A percentile compares a stretch with the other conserved stretches of the same genome.
Evolutionary conservation across 2,113 vertebrate genomes (phyloP).

Genomic region (Poeciliopsis prolifica): DNA sequence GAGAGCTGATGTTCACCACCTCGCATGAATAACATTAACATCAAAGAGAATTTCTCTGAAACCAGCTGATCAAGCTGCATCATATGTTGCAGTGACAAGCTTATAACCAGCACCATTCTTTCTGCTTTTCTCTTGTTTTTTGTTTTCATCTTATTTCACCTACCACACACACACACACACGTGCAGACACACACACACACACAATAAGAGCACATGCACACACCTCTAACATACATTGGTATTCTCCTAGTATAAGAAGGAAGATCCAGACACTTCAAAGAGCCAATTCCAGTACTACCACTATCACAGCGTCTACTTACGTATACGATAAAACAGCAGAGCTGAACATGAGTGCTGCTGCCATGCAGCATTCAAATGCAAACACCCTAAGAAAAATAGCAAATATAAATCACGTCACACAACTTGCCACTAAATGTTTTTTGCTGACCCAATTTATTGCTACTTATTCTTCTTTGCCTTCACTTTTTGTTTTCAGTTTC

Average conservation of each 20-base stretch:
- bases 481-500: slow-evolving; percentile 42
- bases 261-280: slow-evolving; percentile 69
- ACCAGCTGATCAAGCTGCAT: slow-evolving; percentile 75
- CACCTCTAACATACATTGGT: slow-evolving; percentile 58
- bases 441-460: slow-evolving; percentile 63
- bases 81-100: slow-evolving; percentile 64
- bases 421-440: slow-evolving; percentile 55
- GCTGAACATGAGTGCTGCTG: slow-evolving; percentile 32
- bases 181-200: not conserved
- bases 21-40: slow-evolving; percentile 75
- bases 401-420: slow-evolving; percentile 29
- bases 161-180: not conserved
- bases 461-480: slow-evolving; percentile 43
- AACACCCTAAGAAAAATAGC: slow-evolving; percentile 28
- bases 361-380: slow-evolving; percentile 35
- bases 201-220: not conserved
- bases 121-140: slow-evolving; percentile 5
- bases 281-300: slow-evolving; percentile 52
- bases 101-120: slow-evolving; percentile 40
- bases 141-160: slow-evolving; percentile 12
- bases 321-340: slow-evolving; percentile 41
- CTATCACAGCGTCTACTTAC: slow-evolving; percentile 49
- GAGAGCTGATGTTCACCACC: slow-evolving; percentile 56
- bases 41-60: slow-evolving; percentile 73
- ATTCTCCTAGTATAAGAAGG: slow-evolving; percentile 60